These are phyloP conservation scores for Caenorhabditis imperialis DNA, from an alignment of 2,888 invertebrate genomes.

Conservation along the genomic window DNA sequence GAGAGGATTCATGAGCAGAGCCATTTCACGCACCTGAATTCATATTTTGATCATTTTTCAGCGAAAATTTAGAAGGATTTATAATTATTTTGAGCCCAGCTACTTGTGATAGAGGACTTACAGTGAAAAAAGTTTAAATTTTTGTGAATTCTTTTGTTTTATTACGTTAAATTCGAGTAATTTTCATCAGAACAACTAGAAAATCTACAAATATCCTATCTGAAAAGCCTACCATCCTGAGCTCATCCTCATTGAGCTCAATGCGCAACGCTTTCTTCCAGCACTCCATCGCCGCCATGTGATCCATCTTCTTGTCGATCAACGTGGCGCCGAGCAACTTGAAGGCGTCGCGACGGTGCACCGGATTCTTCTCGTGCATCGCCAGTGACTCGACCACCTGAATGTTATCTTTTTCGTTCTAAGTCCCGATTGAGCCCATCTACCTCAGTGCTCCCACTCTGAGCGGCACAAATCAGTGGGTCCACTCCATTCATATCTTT, in stretches of 20 bases:
- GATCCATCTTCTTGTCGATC: constrained; percentile 67
- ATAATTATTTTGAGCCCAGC: too few relatives aligned
- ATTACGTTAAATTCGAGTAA: too few relatives aligned
- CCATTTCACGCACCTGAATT: constrained; percentile 30
- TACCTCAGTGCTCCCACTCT: constrained; percentile 82
- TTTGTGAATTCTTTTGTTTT: too few relatives aligned
- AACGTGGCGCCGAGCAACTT: constrained; percentile 65
- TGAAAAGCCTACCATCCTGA: constrained; percentile 4
- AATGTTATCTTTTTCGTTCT: too few relatives aligned
- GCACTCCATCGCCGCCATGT: constrained; percentile 83
- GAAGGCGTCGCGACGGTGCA: constrained; percentile 58
- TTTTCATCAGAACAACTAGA: too few relatives aligned
- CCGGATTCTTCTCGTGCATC: constrained; percentile 7
- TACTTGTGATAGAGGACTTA: too few relatives aligned
- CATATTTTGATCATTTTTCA: too few relatives aligned
- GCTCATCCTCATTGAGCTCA: constrained; percentile 28
- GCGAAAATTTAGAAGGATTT: too few relatives aligned
- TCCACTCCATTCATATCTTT: constrained; percentile 86
- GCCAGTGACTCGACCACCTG: constrained; percentile 54
- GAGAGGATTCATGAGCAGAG: constrained; percentile 7
- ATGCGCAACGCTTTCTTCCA: constrained; percentile 60
- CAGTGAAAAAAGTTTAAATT: too few relatives aligned
- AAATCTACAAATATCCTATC: too few relatives aligned
- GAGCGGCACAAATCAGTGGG: constrained; percentile 90
- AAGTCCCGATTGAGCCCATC: not conserved